These are phyloP conservation scores for Scolopax mira DNA, from an alignment of 2,113 vertebrate genomes.

Conservation along the genomic window DNA sequence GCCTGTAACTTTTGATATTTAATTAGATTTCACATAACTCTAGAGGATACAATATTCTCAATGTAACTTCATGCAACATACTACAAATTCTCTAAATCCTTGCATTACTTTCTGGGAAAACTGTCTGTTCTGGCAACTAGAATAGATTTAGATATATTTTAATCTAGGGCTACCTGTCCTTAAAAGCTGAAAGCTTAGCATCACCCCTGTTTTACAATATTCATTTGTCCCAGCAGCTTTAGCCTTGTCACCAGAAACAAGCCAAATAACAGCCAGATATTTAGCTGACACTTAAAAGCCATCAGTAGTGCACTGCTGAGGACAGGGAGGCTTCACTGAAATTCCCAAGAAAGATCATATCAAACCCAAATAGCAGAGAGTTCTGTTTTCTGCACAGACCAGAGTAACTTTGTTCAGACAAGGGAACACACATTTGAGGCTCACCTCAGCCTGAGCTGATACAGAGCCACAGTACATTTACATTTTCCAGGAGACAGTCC, in stretches of 20 bases:
- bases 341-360: neutral
- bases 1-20: neutral
- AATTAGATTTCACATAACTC: neutral
- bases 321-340: neutral
- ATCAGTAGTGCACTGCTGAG: neutral
- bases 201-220: neutral
- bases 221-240: neutral
- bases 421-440: neutral
- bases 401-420: neutral
- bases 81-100: neutral
- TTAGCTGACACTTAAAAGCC: neutral
- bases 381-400: neutral
- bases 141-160: constrained; percentile 18
- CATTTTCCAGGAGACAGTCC: neutral
- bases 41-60: neutral
- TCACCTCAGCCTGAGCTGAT: neutral
- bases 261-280: neutral
- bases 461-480: neutral
- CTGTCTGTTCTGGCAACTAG: neutral
- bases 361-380: neutral
- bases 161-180: neutral
- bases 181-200: neutral
- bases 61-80: neutral
- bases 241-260: neutral
- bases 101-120: neutral